Conservation (phyloP, 2,797 vertebrate species). For the Vespertilio murinus region DNA sequence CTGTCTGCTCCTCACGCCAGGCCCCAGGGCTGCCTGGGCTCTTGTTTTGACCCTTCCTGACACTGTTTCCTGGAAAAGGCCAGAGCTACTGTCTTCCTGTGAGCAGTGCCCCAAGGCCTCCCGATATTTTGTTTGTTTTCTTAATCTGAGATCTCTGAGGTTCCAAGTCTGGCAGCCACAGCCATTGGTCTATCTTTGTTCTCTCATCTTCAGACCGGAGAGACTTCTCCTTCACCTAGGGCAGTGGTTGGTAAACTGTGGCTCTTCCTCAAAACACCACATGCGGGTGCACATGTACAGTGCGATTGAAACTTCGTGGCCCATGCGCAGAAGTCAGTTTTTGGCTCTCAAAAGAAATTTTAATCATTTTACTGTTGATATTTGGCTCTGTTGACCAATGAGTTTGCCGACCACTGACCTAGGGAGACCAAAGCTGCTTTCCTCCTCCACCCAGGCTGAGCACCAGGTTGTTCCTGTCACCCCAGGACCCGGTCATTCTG, state of each 20-base stretch:
- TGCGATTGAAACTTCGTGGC: too few species aligned
- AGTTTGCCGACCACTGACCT: too few species aligned
- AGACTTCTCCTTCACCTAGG: not conserved
- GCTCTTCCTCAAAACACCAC: too few species aligned
- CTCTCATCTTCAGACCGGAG: not conserved
- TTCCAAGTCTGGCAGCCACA: not conserved
- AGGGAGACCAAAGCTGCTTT: not conserved
- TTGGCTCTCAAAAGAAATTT: too few species aligned
- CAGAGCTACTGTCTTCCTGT: not conserved
- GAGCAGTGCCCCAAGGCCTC: not conserved
- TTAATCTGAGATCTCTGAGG: not conserved
- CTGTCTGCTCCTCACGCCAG: not conserved
- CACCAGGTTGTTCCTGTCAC: rapidly evolving
- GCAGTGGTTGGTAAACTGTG: too few species aligned
- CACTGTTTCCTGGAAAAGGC: not conserved
- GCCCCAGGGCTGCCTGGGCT: not conserved
- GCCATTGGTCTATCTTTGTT: not conserved
- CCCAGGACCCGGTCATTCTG: not conserved
- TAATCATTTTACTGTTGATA: too few species aligned
- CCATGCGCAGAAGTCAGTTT: too few species aligned
- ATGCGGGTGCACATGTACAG: too few species aligned
- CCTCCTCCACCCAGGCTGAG: not conserved
- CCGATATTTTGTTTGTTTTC: not conserved
- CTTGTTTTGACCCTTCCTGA: not conserved
- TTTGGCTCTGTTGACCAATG: too few species aligned